Evolutionary conservation across 1,140 invertebrate species (phyloP).

Genomic region (Atta texana): DNA sequence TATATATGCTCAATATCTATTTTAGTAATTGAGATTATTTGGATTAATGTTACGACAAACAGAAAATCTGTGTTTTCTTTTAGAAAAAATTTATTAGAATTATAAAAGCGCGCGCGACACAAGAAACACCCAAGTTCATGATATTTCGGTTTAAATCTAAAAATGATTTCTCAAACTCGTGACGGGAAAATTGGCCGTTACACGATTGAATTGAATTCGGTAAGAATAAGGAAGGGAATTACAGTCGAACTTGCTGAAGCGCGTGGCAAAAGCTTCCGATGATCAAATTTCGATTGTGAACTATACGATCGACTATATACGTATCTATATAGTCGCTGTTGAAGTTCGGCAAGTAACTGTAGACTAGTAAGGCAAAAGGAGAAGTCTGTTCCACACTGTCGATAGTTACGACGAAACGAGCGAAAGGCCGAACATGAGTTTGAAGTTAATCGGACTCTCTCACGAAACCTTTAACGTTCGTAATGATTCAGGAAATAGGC

Average conservation of each 20-base stretch:
- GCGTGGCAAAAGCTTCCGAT: constrained; percentile 19
- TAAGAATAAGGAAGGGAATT: constrained; percentile 17
- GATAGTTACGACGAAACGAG: constrained; percentile 72
- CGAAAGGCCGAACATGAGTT: constrained; percentile 65
- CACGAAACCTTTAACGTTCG: constrained; percentile 59
- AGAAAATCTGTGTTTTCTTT: not conserved
- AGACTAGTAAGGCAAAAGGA: constrained; percentile 57
- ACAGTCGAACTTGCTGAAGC: constrained; percentile 36
- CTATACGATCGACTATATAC: constrained; percentile 1
- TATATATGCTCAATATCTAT: constrained; percentile 25
- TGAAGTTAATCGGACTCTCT: constrained; percentile 63
- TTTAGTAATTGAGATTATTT: constrained; percentile 10
- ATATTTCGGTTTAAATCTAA: constrained; percentile 45
- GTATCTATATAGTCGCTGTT: constrained; percentile 40
- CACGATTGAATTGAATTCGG: constrained; percentile 32
- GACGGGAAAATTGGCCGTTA: constrained; percentile 45
- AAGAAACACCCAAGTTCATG: not conserved
- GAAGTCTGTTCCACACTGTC: constrained; percentile 64
- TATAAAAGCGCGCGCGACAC: not conserved
- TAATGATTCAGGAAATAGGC: constrained; percentile 60
- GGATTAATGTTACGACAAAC: not conserved
- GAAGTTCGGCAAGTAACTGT: constrained; percentile 60
- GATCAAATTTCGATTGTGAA: constrained; percentile 70
- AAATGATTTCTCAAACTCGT: constrained; percentile 39
- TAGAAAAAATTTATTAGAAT: not conserved